A percentile compares a stretch with the other conserved stretches of the same genome.
phyloP scores from a whole-genome alignment of 2,113 vertebrate genomes.

The Heloderma charlesbogerti region DNA sequence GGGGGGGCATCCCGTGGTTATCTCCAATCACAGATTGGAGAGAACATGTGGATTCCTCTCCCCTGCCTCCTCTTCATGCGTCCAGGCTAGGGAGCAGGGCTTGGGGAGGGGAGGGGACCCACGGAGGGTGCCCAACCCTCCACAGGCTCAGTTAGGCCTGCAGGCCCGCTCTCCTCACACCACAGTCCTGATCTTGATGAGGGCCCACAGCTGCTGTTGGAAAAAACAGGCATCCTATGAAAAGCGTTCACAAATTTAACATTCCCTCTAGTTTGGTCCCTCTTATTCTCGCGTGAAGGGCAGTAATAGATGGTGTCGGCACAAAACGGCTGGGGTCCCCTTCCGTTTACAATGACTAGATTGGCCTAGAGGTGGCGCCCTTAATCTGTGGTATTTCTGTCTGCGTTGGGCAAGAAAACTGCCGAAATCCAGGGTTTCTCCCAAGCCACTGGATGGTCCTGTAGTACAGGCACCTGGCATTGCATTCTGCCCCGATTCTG shows the following conservation, averaged over 20 bases:
- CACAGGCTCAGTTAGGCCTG: too few relatives aligned
- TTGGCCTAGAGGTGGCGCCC: not conserved
- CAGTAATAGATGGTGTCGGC: not conserved
- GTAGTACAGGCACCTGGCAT: too few relatives aligned
- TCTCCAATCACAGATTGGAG: too few relatives aligned
- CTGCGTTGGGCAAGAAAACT: not conserved
- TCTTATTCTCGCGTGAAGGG: not conserved
- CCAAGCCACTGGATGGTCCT: not conserved
- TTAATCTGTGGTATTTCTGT: not conserved
- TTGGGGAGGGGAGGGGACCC: too few relatives aligned
- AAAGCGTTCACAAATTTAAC: not conserved
- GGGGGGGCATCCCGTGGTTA: too few relatives aligned
- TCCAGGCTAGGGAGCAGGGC: too few relatives aligned
- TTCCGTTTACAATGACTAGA: too few relatives aligned
- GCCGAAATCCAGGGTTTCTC: not conserved
- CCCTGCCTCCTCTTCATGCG: too few relatives aligned
- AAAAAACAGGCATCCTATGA: not conserved
- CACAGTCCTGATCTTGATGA: not conserved
- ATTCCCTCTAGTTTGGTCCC: not conserved
- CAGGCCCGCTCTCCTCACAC: not conserved
- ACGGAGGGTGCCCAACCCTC: too few relatives aligned
- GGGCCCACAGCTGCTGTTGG: not conserved
- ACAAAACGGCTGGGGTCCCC: not conserved
- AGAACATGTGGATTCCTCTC: too few relatives aligned
- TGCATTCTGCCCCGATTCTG: too few relatives aligned